Conservation (phyloP, 2,888 invertebrate species). For the Sminthurinus aureus region DNA sequence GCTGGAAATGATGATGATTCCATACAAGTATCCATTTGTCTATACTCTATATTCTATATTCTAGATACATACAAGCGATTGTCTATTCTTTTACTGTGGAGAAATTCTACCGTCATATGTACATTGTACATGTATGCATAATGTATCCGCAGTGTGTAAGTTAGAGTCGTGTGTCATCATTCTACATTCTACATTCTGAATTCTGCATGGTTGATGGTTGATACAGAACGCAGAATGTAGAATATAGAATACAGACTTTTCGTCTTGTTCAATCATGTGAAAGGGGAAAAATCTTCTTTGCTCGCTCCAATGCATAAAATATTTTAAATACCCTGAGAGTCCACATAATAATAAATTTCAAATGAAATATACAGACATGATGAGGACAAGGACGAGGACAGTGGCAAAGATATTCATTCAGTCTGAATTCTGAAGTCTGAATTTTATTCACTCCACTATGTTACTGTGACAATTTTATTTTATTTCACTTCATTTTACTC, state of each 20-base stretch:
- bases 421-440: no score
- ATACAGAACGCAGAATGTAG: background rate
- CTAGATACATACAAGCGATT: slow-evolving; percentile 37
- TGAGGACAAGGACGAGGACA: no score
- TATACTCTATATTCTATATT: slow-evolving; percentile 24
- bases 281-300: slow-evolving; percentile 30
- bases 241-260: background rate
- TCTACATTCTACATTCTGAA: background rate
- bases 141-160: background rate
- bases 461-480: no score
- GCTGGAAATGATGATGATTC: slow-evolving; percentile 41
- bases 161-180: background rate
- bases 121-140: background rate
- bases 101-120: no score
- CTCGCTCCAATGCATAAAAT: slow-evolving; percentile 32
- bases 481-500: no score
- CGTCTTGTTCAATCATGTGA: slow-evolving; percentile 33
- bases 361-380: no score
- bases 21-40: slow-evolving; percentile 33
- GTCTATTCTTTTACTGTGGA: slow-evolving; percentile 8
- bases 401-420: no score
- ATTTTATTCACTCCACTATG: no score
- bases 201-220: background rate
- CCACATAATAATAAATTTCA: no score
- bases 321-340: slow-evolving; percentile 29